These are phyloP conservation scores for Agonopterix subpropinquella DNA, from an alignment of 2,888 invertebrate genomes.

Conservation along the genomic window DNA sequence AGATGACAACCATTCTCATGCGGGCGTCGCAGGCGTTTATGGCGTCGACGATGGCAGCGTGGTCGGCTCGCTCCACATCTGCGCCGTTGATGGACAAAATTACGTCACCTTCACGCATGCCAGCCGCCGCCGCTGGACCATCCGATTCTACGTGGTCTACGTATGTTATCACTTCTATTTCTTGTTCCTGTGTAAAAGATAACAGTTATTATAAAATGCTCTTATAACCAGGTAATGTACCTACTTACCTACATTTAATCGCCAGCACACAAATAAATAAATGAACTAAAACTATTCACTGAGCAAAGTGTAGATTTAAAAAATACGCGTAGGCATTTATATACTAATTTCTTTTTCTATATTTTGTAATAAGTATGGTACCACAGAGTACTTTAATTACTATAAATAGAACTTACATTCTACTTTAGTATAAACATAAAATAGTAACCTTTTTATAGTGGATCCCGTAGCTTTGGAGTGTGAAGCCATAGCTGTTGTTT, in stretches of 20 bases:
- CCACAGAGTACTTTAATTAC: no score
- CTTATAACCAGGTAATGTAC: neutral
- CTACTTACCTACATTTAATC: neutral
- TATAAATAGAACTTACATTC: no score
- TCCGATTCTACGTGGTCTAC: constrained; percentile 97
- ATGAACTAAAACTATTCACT: neutral
- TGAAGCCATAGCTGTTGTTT: constrained; percentile 95
- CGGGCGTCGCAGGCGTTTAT: constrained; percentile 92
- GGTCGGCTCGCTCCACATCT: constrained; percentile 96
- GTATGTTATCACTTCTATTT: constrained; percentile 97
- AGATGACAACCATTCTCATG: constrained; percentile 97
- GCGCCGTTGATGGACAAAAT: constrained; percentile 97
- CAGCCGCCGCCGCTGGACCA: constrained; percentile 93
- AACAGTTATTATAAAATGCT: neutral
- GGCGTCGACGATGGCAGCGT: constrained; percentile 92
- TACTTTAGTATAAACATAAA: neutral
- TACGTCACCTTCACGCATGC: constrained; percentile 97
- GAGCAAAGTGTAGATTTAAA: no score
- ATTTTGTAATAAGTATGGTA: no score
- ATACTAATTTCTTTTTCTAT: no score
- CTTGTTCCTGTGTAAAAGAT: constrained; percentile 79
- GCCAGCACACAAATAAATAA: neutral
- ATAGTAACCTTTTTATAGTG: constrained; percentile 88
- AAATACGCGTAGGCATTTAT: no score
- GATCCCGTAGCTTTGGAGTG: constrained; percentile 97